phyloP scores from a whole-genome alignment of 2,797 vertebrate species.

The Pteropus rufus region DNA sequence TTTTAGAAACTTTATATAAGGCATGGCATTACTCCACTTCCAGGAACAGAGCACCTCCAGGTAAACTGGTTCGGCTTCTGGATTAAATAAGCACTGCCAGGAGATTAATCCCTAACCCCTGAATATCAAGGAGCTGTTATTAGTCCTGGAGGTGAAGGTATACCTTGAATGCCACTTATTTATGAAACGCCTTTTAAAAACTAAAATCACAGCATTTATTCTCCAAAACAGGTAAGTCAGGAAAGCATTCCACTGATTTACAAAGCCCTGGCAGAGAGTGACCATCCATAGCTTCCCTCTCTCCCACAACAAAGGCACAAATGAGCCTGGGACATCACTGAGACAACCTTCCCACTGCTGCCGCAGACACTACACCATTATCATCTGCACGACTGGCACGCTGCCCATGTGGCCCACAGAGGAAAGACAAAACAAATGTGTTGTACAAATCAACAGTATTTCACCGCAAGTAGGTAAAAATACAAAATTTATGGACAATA shows the following conservation, averaged over 20 bases:
- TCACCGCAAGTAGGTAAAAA: background rate
- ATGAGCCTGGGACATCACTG: background rate
- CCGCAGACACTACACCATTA: background rate
- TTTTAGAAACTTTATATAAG: background rate
- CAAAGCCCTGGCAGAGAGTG: background rate
- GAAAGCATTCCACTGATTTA: background rate
- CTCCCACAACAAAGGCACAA: background rate
- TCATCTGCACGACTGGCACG: rapidly evolving
- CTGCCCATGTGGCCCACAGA: background rate
- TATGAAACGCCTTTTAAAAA: background rate
- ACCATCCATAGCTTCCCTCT: background rate
- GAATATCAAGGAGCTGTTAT: background rate
- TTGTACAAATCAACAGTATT: rapidly evolving
- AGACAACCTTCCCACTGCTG: rapidly evolving
- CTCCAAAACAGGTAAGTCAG: background rate
- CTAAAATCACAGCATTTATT: background rate
- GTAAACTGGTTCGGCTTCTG: background rate
- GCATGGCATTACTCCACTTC: background rate
- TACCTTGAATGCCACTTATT: background rate
- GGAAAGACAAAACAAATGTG: background rate
- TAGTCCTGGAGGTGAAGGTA: background rate
- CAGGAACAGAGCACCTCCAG: background rate
- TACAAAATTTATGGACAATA: background rate
- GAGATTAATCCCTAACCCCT: background rate
- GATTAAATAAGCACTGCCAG: background rate